These are phyloP conservation scores for Arge pagana DNA, from an alignment of 2,888 invertebrate species.

Conservation along the genomic window DNA sequence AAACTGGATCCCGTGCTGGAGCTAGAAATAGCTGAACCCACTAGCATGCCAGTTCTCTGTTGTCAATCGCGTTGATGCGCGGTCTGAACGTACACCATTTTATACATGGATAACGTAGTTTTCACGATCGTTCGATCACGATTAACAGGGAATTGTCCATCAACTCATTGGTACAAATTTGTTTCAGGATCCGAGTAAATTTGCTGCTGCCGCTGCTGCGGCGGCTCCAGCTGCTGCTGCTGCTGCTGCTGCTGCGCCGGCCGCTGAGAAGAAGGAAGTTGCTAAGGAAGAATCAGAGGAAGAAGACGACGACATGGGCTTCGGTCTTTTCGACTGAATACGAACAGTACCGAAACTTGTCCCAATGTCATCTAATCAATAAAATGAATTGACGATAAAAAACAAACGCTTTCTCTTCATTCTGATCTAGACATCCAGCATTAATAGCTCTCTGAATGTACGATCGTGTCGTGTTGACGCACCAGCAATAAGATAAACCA, in stretches of 20 bases:
- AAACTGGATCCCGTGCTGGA: constrained; percentile 44
- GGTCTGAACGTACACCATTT: constrained; percentile 40
- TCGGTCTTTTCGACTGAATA: constrained; percentile 87
- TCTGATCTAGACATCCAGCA: no score
- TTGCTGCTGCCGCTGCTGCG: constrained; percentile 69
- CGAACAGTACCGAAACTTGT: no score
- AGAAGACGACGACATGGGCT: constrained; percentile 97
- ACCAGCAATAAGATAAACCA: no score
- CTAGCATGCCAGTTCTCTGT: constrained; percentile 46
- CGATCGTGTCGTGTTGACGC: no score
- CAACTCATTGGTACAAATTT: no score
- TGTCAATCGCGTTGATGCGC: constrained; percentile 39
- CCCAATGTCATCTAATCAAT: no score
- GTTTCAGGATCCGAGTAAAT: constrained; percentile 91
- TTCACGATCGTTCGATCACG: constrained; percentile 5
- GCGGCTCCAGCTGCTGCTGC: constrained; percentile 69
- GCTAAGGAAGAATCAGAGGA: constrained; percentile 75
- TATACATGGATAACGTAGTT: not conserved
- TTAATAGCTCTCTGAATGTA: no score
- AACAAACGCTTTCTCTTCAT: no score
- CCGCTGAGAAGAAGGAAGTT: constrained; percentile 77
- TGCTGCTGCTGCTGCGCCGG: constrained; percentile 68
- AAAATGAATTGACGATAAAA: no score
- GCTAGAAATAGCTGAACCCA: constrained; percentile 62
- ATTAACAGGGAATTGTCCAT: no score